phyloP scores from a whole-genome alignment of 1,140 invertebrate species.

The Zaprionus nigranus region DNA sequence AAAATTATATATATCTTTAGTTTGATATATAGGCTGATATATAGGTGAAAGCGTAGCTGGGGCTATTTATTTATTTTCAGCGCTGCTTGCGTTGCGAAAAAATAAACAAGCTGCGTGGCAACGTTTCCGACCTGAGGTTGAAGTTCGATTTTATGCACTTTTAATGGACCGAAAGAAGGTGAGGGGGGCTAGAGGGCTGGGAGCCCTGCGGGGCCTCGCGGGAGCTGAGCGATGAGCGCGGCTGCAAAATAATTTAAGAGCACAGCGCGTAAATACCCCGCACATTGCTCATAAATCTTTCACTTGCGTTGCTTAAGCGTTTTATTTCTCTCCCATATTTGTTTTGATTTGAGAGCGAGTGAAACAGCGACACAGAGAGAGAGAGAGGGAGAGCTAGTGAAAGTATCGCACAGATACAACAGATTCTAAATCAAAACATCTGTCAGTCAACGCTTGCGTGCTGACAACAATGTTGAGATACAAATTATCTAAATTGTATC shows the following conservation, averaged over 20 bases:
- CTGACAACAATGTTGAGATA: conserved; percentile 82
- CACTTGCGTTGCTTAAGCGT: conserved; percentile 70
- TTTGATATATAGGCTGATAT: not conserved
- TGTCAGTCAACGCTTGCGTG: conserved; percentile 72
- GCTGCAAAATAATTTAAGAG: conserved; percentile 73
- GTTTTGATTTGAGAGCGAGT: conserved; percentile 49
- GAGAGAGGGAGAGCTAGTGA: conserved; percentile 3
- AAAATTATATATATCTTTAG: conserved; percentile 34
- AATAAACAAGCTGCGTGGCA: conserved; percentile 54
- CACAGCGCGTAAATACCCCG: conserved; percentile 63
- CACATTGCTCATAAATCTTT: conserved; percentile 79
- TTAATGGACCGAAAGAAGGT: conserved; percentile 47
- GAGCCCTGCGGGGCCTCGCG: not conserved
- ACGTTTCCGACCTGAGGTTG: conserved; percentile 17
- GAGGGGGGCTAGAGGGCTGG: not conserved
- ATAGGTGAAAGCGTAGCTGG: conserved; percentile 1
- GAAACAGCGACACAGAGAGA: not conserved
- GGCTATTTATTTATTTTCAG: conserved; percentile 63
- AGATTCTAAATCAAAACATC: conserved; percentile 74
- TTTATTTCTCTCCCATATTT: conserved; percentile 70
- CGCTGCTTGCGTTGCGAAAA: conserved; percentile 52
- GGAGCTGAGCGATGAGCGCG: conserved; percentile 33
- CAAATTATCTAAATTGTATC: conserved; percentile 84
- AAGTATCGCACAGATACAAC: conserved; percentile 38
- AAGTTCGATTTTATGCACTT: conserved; percentile 67